Base-by-base conservation (phyloP, 2,888 invertebrate genomes). In the Uloborus plumipes region DNA sequence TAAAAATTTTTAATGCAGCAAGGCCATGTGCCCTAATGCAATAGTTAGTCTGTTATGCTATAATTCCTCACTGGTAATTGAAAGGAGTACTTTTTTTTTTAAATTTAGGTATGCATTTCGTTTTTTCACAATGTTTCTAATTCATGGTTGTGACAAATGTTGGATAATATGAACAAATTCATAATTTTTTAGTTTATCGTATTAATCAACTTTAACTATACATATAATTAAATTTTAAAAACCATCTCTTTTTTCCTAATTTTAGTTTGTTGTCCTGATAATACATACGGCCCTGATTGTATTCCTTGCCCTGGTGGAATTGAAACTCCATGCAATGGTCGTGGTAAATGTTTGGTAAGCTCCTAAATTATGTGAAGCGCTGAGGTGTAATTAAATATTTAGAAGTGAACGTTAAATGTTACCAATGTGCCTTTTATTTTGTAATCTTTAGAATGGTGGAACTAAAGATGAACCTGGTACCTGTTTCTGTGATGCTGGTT, bases 391-490 rank as follows among this genome's bases (percentile, higher is more conserved):
- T 39, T 11, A 11, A 2, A 11, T 39, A 39, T 7, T 7, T 39
- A 11, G 39, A 39, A 7, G 39, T 7, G 9, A 39, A 39, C 9
- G 7, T 39, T 11, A 39, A 39, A 39, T 11, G 11, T 39, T 39
- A 14, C 93, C 93, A 0, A 99, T 98, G 88, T 58, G 22, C 31
- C 64, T 26, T 75, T 75, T 20, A 11, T 39, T 39, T 39, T 39
- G 9, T 39, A 39, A 39, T 39, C 39, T 11, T 39, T 85, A 91
- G 91, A 98, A 98, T 0, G 93, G 93, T 84, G 98, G 98, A 0
- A 97, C 96, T 0, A 91, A 98, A 61, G 95, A 95, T 89, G 98
- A 98, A 0, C 95, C 94, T 87, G 98, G 98, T 0, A 93, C 93
- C 84, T 99, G 99, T 88, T 89, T 91, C 14, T 99, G 98, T 89